A percentile compares a stretch with the other conserved stretches of the same genome.
These are phyloP conservation scores for Chrysochloris asiatica DNA, from an alignment of 2,113 vertebrate genomes.

Conservation along the genomic window DNA sequence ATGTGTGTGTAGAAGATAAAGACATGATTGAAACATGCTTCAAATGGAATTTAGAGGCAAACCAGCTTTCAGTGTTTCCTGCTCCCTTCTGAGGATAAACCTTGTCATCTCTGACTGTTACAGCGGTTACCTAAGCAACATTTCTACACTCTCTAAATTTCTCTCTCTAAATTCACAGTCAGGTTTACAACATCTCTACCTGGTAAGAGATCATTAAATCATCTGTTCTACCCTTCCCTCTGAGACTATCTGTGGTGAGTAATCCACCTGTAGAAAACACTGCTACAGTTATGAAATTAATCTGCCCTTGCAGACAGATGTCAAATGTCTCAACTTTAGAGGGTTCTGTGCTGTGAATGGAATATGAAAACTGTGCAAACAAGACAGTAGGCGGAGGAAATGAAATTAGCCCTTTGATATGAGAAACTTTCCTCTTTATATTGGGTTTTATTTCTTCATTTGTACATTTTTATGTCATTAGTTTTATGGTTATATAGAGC, in stretches of 20 bases:
- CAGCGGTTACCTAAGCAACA: neutral
- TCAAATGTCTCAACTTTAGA: conserved; percentile 26
- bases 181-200: neutral
- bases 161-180: neutral
- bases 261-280: neutral
- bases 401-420: neutral
- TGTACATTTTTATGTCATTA: neutral
- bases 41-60: neutral
- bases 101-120: neutral
- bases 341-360: conserved; percentile 4
- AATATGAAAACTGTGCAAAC: neutral
- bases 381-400: neutral
- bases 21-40: neutral
- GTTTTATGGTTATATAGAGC: neutral
- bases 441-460: neutral
- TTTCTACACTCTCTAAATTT: neutral
- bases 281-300: conserved; percentile 19
- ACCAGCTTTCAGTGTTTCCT: neutral
- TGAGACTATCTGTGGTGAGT: neutral
- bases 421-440: neutral
- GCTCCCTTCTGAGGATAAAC: neutral
- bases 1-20: neutral
- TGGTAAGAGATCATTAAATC: conserved; percentile 1
- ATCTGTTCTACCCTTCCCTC: neutral
- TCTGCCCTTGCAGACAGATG: neutral